These are phyloP conservation scores for Nasonia longicornis DNA, from an alignment of 1,140 invertebrate genomes.

Conservation along the genomic window DNA sequence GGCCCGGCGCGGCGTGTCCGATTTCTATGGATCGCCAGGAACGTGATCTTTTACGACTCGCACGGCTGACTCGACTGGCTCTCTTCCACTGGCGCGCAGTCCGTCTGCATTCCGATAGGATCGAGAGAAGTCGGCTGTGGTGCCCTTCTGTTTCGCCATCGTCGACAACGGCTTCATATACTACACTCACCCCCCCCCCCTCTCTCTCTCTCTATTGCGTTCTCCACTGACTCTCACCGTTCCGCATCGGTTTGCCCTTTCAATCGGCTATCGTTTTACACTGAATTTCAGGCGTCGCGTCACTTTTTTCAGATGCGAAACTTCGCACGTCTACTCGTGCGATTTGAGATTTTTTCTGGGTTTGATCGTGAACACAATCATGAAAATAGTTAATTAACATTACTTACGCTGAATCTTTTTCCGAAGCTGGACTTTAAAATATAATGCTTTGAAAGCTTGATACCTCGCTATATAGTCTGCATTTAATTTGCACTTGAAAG, in stretches of 20 bases:
- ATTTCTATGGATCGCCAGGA: neutral
- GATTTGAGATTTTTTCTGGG: neutral
- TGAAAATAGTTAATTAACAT: no score
- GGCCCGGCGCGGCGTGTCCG: slow-evolving; percentile 10
- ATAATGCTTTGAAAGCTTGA: no score
- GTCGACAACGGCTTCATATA: slow-evolving; percentile 2
- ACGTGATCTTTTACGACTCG: slow-evolving; percentile 32
- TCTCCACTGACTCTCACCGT: neutral
- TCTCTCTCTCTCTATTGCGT: neutral
- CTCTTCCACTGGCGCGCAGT: neutral
- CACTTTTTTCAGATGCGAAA: neutral
- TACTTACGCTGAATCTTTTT: no score
- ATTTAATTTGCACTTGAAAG: no score
- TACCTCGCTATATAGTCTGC: no score
- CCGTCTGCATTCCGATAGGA: slow-evolving; percentile 4
- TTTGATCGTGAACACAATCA: no score
- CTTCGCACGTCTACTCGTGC: neutral
- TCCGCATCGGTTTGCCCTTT: neutral
- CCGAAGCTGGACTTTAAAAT: no score
- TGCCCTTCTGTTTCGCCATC: slow-evolving; percentile 1
- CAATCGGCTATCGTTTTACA: slow-evolving; percentile 31
- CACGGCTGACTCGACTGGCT: slow-evolving; percentile 29
- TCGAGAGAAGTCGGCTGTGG: neutral
- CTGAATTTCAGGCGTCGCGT: neutral
- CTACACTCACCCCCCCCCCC: no score